A percentile compares a stretch with the other conserved stretches of the same genome.
These are phyloP conservation scores for Epinephelus awoara DNA, from an alignment of 2,797 vertebrate genomes.

Conservation along the genomic window DNA sequence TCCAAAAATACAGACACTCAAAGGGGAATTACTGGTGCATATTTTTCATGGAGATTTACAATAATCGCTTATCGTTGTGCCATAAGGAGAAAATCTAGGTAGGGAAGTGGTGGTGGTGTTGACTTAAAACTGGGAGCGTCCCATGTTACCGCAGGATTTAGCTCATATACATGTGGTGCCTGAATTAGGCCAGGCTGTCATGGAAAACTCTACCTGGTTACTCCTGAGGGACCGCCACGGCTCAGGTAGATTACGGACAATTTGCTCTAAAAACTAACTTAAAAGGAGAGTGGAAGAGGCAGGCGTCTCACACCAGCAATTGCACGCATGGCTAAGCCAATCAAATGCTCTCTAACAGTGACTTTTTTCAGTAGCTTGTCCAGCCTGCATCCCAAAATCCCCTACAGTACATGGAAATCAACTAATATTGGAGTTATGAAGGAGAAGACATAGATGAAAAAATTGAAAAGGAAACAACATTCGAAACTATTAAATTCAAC, in stretches of 20 bases:
- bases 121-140: slow-evolving; percentile 70
- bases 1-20: slow-evolving; percentile 77
- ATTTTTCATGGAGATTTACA: slow-evolving; percentile 80
- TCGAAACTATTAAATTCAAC: slow-evolving; percentile 17
- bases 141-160: slow-evolving; percentile 72
- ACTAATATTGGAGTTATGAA: slow-evolving; percentile 5
- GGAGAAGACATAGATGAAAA: not conserved
- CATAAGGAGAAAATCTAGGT: slow-evolving; percentile 69
- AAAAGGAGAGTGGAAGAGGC: slow-evolving; percentile 24
- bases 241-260: slow-evolving; percentile 75
- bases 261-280: slow-evolving; percentile 61
- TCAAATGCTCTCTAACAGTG: slow-evolving; percentile 43
- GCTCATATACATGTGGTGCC: slow-evolving; percentile 68
- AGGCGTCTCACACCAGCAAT: slow-evolving; percentile 39
- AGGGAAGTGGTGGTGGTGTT: slow-evolving; percentile 50
- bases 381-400: slow-evolving; percentile 21
- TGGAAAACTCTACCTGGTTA: slow-evolving; percentile 59
- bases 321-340: slow-evolving; percentile 44
- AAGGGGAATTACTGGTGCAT: slow-evolving; percentile 75
- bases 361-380: slow-evolving; percentile 20
- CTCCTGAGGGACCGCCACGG: slow-evolving; percentile 56
- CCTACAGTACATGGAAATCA: not conserved
- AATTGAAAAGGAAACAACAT: not conserved
- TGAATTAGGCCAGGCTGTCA: slow-evolving; percentile 77
- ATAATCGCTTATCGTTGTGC: slow-evolving; percentile 77